These are phyloP conservation scores for Euplexia lucipara DNA, from an alignment of 2,888 invertebrate genomes.

Conservation along the genomic window DNA sequence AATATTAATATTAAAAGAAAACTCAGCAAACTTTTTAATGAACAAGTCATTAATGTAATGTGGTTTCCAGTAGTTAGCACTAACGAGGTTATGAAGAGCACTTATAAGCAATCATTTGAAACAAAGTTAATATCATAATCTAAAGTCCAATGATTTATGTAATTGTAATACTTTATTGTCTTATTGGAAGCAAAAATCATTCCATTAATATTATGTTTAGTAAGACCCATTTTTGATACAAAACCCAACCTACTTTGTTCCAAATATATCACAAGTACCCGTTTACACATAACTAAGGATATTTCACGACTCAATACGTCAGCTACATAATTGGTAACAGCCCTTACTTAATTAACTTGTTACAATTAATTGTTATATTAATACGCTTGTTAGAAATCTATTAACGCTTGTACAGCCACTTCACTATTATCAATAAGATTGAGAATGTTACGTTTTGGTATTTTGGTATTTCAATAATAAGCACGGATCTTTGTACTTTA, in stretches of 20 bases:
- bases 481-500: too few relatives aligned
- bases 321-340: conserved; percentile 41
- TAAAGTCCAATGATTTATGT: too few relatives aligned
- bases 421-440: conserved; percentile 16
- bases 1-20: not conserved
- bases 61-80: not conserved
- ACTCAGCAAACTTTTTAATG: conserved; percentile 14
- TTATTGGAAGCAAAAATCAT: not conserved
- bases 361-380: conserved; percentile 56
- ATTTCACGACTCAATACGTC: conserved; percentile 39
- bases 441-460: not conserved
- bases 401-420: conserved; percentile 20
- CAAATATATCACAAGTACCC: conserved; percentile 22
- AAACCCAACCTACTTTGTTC: not conserved
- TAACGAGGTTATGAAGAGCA: conserved; percentile 1
- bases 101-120: not conserved
- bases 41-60: conserved; percentile 5
- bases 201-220: not conserved
- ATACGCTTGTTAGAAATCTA: conserved; percentile 36
- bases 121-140: too few relatives aligned
- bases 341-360: conserved; percentile 53
- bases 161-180: too few relatives aligned
- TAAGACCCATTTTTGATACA: conserved; percentile 1
- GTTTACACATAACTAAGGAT: conserved; percentile 18
- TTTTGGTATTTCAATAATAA: too few relatives aligned